Conservation (phyloP, 2,113 vertebrate species). For the Centropristis striata region DNA sequence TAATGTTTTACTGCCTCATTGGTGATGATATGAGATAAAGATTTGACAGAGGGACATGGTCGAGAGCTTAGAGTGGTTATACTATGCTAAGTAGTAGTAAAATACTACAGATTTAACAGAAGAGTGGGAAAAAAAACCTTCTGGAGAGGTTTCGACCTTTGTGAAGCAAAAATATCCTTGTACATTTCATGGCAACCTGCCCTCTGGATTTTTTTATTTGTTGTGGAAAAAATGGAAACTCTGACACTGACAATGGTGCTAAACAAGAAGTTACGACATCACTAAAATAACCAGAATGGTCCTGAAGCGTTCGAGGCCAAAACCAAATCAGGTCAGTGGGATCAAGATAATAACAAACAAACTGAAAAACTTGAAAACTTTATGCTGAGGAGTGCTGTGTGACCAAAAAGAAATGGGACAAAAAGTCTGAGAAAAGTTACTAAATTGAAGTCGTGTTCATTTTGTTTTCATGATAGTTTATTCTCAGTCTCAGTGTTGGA, state of each 20-base stretch:
- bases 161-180: background rate
- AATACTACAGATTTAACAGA: background rate
- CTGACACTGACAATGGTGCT: background rate
- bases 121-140: background rate
- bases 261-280: background rate
- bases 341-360: background rate
- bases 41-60: background rate
- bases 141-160: background rate
- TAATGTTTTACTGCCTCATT: conserved; percentile 17
- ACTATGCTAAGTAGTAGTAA: background rate
- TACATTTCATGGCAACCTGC: background rate
- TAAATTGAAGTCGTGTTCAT: background rate
- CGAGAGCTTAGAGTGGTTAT: background rate
- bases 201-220: background rate
- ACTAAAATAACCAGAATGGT: background rate
- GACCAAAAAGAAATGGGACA: too few relatives aligned
- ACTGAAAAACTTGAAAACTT: background rate
- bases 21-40: background rate
- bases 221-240: background rate
- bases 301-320: too few relatives aligned
- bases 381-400: background rate
- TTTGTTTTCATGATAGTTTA: background rate
- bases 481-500: background rate
- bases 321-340: too few relatives aligned
- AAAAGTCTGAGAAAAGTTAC: background rate